Evolutionary conservation across 2,113 vertebrate species (phyloP), one percentile per base, ranked within the genome.

Genomic region (Blennius ocellaris): DNA sequence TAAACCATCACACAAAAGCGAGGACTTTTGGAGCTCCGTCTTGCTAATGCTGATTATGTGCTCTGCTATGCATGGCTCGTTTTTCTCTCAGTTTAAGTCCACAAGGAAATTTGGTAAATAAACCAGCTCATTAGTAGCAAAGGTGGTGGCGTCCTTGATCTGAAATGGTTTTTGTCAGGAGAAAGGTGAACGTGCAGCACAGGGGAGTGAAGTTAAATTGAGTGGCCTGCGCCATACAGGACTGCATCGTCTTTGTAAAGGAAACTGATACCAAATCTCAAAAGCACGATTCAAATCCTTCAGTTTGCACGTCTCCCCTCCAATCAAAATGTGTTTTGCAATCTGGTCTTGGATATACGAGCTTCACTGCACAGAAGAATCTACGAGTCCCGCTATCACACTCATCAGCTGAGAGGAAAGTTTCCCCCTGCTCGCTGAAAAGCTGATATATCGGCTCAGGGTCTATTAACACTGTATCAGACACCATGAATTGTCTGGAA

Each of bases 91-190:
- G 58, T 64, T 75, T 60, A 55, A 69, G 80, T 84, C 86, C 83
- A 74, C 72, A 61, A 87, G 87, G 83, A 89, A 87, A 90, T 92
- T 83, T 85, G 54, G 65, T 80, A 84, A 85, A 86, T 90, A 90
- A 90, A 90, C 86, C 81, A 60, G 60, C 87, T 90, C 81, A 87
- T 90, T 90, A 90, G 84, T 78, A 72, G 83, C 76, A 85, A 87
- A 90, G 89, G 87, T 90, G 90, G 86, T 72, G 73, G 38, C 67
- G 89, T 72, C 90, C 88, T 90, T 90, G 89, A 86, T 87, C 49
- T 57, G 68, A 69, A 87, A 77, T 73, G 79, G 52, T 75, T 4
- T 86, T 56, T 77, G 60, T 87, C 76, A 66, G 62, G 73, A 79
- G 74, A 73, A 84, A 76, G 71, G 70, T 80, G 62, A 83, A 82